phyloP scores from a whole-genome alignment of 2,888 invertebrate species.

The Scaptodrosophila latifasciaeformis region DNA sequence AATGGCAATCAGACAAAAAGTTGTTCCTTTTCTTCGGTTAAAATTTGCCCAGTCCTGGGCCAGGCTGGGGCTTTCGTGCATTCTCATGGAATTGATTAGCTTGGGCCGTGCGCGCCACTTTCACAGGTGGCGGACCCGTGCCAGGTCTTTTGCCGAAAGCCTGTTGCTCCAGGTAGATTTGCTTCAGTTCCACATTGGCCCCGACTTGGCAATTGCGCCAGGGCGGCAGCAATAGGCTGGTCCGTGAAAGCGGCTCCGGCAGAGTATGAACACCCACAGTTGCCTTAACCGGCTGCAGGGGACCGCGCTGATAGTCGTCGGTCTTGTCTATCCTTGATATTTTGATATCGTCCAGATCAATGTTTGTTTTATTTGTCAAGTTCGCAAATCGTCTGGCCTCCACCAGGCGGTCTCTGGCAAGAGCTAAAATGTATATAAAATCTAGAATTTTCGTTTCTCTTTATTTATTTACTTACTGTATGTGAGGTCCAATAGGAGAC shows the following conservation, averaged over 20 bases:
- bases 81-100: too few relatives aligned
- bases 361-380: constrained; percentile 8
- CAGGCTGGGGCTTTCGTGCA: too few relatives aligned
- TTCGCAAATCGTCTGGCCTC: constrained; percentile 25
- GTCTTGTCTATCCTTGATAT: constrained; percentile 8
- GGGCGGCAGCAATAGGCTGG: constrained; percentile 24
- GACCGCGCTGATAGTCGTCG: constrained; percentile 15
- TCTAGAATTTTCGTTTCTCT: too few relatives aligned
- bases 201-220: constrained; percentile 37
- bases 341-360: constrained; percentile 22
- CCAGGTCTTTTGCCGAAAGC: neutral
- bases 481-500: constrained; percentile 7
- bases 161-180: neutral
- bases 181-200: constrained; percentile 23
- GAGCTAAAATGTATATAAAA: constrained; percentile 3
- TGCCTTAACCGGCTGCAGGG: constrained; percentile 1
- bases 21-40: too few relatives aligned
- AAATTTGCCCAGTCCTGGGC: too few relatives aligned
- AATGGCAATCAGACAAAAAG: too few relatives aligned
- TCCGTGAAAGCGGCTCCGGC: constrained; percentile 1
- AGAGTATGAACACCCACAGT: constrained; percentile 14
- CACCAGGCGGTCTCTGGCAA: constrained; percentile 19
- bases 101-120: too few relatives aligned
- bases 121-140: constrained; percentile 1
- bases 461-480: constrained; percentile 23